Base-by-base conservation (phyloP, 1,140 invertebrate species). In the Nomia melanderi region DNA sequence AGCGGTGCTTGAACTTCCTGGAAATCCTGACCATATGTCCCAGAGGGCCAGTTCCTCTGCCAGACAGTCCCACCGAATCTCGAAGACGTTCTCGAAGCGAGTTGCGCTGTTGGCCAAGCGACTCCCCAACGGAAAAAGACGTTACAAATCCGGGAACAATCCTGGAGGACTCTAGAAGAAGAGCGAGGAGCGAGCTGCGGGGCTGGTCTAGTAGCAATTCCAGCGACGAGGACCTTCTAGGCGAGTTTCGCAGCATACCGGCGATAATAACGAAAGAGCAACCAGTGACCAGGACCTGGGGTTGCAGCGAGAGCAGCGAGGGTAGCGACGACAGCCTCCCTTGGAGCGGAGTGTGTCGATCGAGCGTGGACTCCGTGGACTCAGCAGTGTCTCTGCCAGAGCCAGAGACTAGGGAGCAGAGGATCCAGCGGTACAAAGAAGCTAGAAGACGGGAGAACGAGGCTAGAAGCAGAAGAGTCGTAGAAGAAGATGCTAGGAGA, bases 221-320 rank as follows among this genome's bases (percentile, higher is more conserved):
- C 1, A 92, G 91, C 74, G 91, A 92, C 84, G 91, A 92, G n/a
- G 91, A 92, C 64, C 81, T 90, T 0, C n/a, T 90, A 3, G 78
- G 74, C 0, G 90, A 91, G 36, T 91, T 87, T 63, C 88, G 87
- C 0, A 86, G 82, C 12, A 79, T 88, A 64, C 79, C 83, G 8
- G 50, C 69, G 62, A 79, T 82, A 66, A 85, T 89, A 59, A 77
- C 75, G 53, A 85, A 82, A 72, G 85, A 77, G 53, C 81, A 62
- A 62, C 77, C 76, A 25, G 76, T 77, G 14, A 72, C 59, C 9
- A 82, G 91, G 20, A 85, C 88, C 1, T 92, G 91, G 91, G 90
- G 90, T 31, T 91, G 89, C 76, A 91, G 90, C 79, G 90, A 92
- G 65, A 92, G 92, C 75, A 93, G 92, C 79, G 92, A 93, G 41